Evolutionary conservation across 2,797 vertebrate genomes (phyloP).

Genomic region (Leucoraja ocellata): DNA sequence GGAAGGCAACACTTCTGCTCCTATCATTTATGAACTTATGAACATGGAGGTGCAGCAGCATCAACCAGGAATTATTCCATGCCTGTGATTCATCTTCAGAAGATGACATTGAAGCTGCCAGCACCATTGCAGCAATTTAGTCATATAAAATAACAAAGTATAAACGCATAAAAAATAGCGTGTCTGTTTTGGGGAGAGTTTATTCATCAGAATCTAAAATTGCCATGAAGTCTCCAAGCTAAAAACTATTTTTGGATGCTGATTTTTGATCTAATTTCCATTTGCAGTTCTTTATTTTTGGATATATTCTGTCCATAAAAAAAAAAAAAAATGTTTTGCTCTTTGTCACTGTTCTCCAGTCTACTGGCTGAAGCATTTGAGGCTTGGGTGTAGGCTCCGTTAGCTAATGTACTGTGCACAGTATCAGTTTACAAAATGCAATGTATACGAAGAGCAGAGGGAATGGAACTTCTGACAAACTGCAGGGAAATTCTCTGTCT

Average conservation of each 20-base stretch:
- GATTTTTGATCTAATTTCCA: neutral
- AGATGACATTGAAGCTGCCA: neutral
- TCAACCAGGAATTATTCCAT: neutral
- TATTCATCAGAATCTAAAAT: neutral
- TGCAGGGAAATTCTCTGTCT: too few species aligned
- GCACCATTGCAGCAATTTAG: too few species aligned
- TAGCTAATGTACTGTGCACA: too few species aligned
- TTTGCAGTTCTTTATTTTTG: neutral
- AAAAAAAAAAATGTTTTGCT: neutral
- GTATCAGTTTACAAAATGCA: too few species aligned
- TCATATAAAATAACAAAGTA: too few species aligned
- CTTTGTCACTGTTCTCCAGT: too few species aligned
- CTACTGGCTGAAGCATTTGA: too few species aligned
- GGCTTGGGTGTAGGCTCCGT: too few species aligned
- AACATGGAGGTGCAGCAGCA: neutral
- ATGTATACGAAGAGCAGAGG: too few species aligned
- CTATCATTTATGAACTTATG: too few species aligned
- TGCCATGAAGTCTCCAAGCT: neutral
- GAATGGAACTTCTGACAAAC: too few species aligned
- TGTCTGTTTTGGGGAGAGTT: neutral
- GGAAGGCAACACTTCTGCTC: too few species aligned
- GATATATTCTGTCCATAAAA: neutral
- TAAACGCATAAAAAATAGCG: neutral
- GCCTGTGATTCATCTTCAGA: neutral
- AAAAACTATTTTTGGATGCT: neutral